Conservation (phyloP, 2,888 invertebrate species). For the Priocnemis perturbator region DNA sequence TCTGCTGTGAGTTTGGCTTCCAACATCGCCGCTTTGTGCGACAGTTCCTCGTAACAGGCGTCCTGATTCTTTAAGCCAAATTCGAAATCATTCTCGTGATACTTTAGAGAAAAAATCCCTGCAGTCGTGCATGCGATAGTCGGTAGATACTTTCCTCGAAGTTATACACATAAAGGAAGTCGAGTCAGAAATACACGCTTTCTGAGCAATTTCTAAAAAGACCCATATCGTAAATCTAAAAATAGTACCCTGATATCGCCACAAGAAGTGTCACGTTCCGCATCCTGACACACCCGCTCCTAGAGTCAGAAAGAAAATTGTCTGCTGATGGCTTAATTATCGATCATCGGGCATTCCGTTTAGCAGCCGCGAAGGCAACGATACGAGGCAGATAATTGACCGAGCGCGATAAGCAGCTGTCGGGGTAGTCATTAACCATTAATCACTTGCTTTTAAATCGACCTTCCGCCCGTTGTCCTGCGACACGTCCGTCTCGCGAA, state of each 20-base stretch:
- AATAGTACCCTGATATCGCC: constrained; percentile 4
- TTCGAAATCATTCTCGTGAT: neutral
- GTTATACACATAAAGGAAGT: neutral
- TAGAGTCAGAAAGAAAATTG: neutral
- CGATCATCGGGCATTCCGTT: too few relatives aligned
- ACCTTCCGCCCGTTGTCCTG: too few relatives aligned
- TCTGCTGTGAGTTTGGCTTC: neutral
- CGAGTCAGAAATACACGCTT: neutral
- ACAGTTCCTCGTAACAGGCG: neutral
- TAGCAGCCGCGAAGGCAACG: too few relatives aligned
- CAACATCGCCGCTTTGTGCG: neutral
- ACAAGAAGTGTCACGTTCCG: constrained; percentile 12
- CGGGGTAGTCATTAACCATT: too few relatives aligned
- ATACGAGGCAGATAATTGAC: too few relatives aligned
- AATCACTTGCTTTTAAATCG: too few relatives aligned
- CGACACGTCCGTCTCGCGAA: too few relatives aligned
- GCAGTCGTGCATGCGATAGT: neutral
- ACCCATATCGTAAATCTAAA: neutral
- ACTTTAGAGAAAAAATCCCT: neutral
- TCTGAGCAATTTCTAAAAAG: neutral
- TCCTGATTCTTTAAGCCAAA: neutral
- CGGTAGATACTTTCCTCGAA: constrained; percentile 6
- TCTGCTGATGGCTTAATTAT: too few relatives aligned
- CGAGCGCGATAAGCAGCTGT: too few relatives aligned
- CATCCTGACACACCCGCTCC: constrained; percentile 6